Conservation (phyloP, 2,888 invertebrate species). For the Phorcus lineatus region DNA sequence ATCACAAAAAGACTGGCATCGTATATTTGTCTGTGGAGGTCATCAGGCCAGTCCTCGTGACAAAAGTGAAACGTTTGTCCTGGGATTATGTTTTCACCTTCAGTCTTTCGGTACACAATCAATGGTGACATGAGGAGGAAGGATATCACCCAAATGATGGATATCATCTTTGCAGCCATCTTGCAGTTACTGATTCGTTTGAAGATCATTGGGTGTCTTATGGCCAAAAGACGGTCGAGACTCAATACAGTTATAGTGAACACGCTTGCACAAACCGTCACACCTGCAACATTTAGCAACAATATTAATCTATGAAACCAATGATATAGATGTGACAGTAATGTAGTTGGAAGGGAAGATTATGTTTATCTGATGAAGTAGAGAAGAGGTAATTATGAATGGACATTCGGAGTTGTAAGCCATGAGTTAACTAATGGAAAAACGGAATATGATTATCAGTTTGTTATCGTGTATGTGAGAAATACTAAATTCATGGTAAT, state of each 20-base stretch:
- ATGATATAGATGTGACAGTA: no score
- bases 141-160: conserved; percentile 82
- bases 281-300: conserved; percentile 48
- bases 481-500: no score
- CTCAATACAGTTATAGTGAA: conserved; percentile 89
- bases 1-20: conserved; percentile 84
- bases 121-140: conserved; percentile 83
- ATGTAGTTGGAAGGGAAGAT: no score
- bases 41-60: conserved; percentile 80
- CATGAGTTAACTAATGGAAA: no score
- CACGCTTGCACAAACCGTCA: conserved; percentile 85
- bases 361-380: no score
- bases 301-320: no score
- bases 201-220: conserved; percentile 84
- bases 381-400: no score
- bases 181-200: conserved; percentile 83
- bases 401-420: no score
- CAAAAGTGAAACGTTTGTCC: conserved; percentile 77
- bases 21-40: conserved; percentile 79
- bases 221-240: conserved; percentile 82
- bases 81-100: conserved; percentile 49
- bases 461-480: no score
- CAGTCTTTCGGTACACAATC: conserved; percentile 77
- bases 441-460: no score
- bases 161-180: conserved; percentile 80